Base-by-base conservation (phyloP, 2,888 invertebrate genomes). In the Mimachlamys varia region DNA sequence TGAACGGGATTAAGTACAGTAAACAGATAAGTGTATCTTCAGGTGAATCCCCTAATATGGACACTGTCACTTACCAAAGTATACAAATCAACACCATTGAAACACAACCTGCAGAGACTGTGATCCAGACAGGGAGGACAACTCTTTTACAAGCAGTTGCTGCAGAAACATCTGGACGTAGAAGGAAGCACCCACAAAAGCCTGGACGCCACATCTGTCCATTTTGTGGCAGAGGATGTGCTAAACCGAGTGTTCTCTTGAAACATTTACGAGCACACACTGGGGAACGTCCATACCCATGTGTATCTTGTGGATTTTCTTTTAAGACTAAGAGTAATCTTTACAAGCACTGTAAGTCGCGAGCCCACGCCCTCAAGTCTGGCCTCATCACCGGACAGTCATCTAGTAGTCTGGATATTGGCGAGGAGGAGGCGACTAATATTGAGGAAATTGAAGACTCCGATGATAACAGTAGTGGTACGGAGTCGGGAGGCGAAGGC, bases 251-350 rank as follows among this genome's bases (percentile, higher is more conserved):
- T 96, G 99, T 99, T 93, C 97, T 99, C 93, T 98, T 98, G 97
- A 99, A 99, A 97, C 99, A 99, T 97, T 98, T 99, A 97, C 98
- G 99, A 96, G 98, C 98, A 92, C 99, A 99, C 97, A 99, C 99
- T 88, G 98, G 98, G 96, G 99, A 99, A 97, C 97, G 99, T 95
- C 99, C 99, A 91, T 99, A 98, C 97, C 99, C 99, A 50, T 99
- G 99, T 97, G 97, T 97, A 95, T 98, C 98, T 94, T 99, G 99
- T 97, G 98, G 98, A 94, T 98, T 99, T 97, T 98, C 98, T 95
- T 99, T 99, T 97, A 99, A 99, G 97, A 99, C 99, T 38, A 98
- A 98, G 97, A 98, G 98, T 95, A 99, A 99, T 97, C 97, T 99
- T 94, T 99, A 98, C 96, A 99, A 99, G 97, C 99, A 99, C 97